phyloP scores from a whole-genome alignment of 2,888 invertebrate genomes.

The Pollenia labialis region DNA sequence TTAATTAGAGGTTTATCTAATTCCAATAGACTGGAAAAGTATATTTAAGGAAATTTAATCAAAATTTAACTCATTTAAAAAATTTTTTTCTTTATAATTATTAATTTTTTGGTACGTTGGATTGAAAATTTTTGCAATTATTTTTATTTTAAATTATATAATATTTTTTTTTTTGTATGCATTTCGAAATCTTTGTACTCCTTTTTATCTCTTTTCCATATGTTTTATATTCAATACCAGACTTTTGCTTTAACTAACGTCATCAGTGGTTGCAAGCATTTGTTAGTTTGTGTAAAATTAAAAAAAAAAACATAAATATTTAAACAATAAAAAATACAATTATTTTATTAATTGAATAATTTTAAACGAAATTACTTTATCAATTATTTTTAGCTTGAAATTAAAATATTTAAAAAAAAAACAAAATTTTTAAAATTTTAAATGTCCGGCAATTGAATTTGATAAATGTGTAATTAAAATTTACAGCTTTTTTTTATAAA shows the following conservation, averaged over 20 bases:
- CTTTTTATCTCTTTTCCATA: neutral
- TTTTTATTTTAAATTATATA: too few species aligned
- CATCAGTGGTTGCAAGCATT: constrained; percentile 1
- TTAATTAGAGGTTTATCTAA: too few species aligned
- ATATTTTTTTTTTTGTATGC: too few species aligned
- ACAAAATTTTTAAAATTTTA: too few species aligned
- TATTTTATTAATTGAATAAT: constrained; percentile 15
- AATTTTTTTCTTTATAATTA: too few species aligned
- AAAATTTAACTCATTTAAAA: too few species aligned
- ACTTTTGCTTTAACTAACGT: neutral
- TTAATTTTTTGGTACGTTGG: too few species aligned
- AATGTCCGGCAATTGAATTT: neutral
- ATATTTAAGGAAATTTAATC: too few species aligned
- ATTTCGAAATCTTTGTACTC: neutral
- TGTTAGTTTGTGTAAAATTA: neutral
- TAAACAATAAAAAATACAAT: constrained; percentile 2
- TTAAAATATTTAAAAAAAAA: constrained; percentile 6
- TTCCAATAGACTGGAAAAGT: too few species aligned
- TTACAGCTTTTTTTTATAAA: constrained; percentile 13
- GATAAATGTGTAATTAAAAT: neutral
- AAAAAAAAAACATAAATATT: constrained; percentile 4
- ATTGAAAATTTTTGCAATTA: too few species aligned
- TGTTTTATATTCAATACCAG: neutral
- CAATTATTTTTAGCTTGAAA: neutral
- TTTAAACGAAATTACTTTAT: constrained; percentile 15